These are phyloP conservation scores for Acrocephalus scirpaceus DNA, from an alignment of 2,797 vertebrate species.

Conservation along the genomic window DNA sequence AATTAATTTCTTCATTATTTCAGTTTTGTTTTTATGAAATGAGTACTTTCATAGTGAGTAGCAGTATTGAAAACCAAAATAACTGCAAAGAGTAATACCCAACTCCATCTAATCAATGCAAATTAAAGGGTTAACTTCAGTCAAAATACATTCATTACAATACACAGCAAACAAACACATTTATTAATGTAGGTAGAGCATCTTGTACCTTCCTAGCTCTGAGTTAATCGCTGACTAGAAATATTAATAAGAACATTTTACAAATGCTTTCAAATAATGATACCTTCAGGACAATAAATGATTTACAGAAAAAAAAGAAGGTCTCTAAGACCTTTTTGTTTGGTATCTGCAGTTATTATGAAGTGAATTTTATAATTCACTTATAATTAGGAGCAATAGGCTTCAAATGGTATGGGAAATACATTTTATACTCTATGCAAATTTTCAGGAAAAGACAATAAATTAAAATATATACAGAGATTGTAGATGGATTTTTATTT, in stretches of 20 bases:
- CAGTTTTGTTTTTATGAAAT: background rate
- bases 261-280: background rate
- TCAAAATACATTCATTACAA: background rate
- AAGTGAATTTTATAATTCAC: background rate
- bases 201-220: background rate
- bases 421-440: background rate
- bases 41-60: background rate
- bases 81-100: background rate
- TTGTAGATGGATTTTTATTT: background rate
- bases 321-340: background rate
- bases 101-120: background rate
- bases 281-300: conserved; percentile 9
- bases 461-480: background rate
- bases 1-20: background rate
- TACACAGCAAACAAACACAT: background rate
- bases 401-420: background rate
- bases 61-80: background rate
- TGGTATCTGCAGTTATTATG: background rate
- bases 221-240: background rate
- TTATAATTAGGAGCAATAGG: background rate
- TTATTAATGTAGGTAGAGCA: background rate
- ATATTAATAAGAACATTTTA: background rate
- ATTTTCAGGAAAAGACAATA: background rate
- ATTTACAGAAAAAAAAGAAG: background rate
- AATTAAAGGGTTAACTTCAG: background rate